Base-by-base conservation (phyloP, 2,797 vertebrate genomes). In the Poeciliopsis paucimaculata region DNA sequence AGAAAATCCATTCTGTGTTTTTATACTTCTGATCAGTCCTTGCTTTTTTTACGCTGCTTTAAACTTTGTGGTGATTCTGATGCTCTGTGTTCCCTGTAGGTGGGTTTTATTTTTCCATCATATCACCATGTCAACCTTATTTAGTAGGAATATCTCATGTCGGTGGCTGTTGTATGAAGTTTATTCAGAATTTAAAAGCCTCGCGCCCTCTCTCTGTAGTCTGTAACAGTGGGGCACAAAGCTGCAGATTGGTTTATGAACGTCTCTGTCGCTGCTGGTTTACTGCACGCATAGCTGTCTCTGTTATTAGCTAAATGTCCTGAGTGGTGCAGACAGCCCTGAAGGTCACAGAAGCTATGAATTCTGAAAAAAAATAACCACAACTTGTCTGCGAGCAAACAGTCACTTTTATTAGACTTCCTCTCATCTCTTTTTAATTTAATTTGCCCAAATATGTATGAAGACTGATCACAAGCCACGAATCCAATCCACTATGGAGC, bases 341-440 rank as follows among this genome's bases (percentile, higher is more conserved):
- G 75, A 82, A 91, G 88, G 86, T 92, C 88, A 82, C 78, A 76
- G 64, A 64, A 53, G 76, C 82, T 66, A 55, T 72, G 82, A 76
- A 82, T 92, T 79, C 70, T 72, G 71, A 86, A 72, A 73, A 73
- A 66, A 73, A 71, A 46, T 4, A 46, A 79, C 78, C 39, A 74
- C 28, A 82, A 79, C 73, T 79, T 78, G 76, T 87, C 79, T 80
- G 8, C 64, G 39, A 31, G 79, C 84, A 86, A 87, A 80, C 49
- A 77, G 60, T 86, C 77, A 43, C 75, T 82, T 89, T 87, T 77
- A 86, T 89, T 82, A 77, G 51, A 83, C 89, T 77, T 82, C 39
- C 51, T 66, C 51, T 79, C 66, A 64, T 90, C 86, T 86, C 57
- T 75, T 60, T 86, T 80, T 64, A 45, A 75, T 79, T 82, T 71